Evolutionary conservation across 2,797 vertebrate genomes (phyloP), one percentile per base, ranked within the genome.

Genomic region (Serranus cabrilla): DNA sequence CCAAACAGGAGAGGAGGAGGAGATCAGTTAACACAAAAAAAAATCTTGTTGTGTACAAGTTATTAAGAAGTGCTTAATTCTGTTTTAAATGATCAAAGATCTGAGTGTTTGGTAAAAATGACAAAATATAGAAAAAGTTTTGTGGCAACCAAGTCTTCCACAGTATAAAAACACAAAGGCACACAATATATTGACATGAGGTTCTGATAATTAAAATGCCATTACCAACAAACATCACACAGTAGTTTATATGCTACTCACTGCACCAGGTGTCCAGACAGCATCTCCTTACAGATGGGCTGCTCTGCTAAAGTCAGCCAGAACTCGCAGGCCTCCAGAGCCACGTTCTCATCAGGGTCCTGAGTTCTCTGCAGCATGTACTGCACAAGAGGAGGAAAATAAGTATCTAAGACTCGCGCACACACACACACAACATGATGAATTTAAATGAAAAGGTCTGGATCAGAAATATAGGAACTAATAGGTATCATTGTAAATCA

Each of bases 321-420:
- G 89, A 99, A 99, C 93, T 99, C 97, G 0, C 97, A 99, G 60
- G 97, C 97, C 91, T 99, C 98, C 43, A 99, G 91, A 27, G 97
- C 93, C 83, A 99, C 98, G 0, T 98, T 99, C 92, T 99, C 98
- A 2, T 99, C 97, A 0, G 96, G 96, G 90, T 99, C 98, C 91
- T 97, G 97, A 1, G 97, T 98, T 68, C 98, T 93, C 91, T 99
- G 97, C 73, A 99, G 93, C 98, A 99, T 99, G 88, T 99, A 99
- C 98, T 99, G 74, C 13, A 71, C 1, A 0, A 49, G 7, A 45
- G 0, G 17, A 51, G 5, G 40, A 47, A 27, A 40, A 27, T 4
- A 7, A 0, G 0, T 2, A 27, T 72, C 25, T 69, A 34, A 77
- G 52, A 60, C 4, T 5, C 2, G 5, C 52, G 17, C 11, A 45